Conservation (phyloP, 2,113 vertebrate genomes). For the Hippocampus barbouri region DNA sequence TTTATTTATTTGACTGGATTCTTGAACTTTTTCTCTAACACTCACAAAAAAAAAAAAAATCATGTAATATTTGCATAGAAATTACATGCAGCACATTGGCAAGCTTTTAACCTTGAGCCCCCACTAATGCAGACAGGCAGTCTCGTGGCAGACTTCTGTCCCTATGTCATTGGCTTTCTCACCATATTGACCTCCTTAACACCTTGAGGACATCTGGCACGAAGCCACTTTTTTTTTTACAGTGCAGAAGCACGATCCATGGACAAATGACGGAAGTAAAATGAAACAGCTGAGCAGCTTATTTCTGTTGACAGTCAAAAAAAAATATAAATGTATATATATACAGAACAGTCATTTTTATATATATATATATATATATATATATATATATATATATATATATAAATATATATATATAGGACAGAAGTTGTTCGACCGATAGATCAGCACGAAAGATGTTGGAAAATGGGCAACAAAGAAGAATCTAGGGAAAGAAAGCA, state of each 20-base stretch:
- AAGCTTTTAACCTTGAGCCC: conserved; percentile 36
- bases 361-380: too few relatives aligned
- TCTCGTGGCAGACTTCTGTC: conserved; percentile 36
- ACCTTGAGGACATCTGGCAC: conserved; percentile 44
- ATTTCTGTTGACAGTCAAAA: conserved; percentile 4
- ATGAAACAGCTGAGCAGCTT: conserved; percentile 17
- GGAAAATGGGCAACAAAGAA: too few relatives aligned
- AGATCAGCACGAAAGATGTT: too few relatives aligned
- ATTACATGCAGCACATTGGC: conserved; percentile 13
- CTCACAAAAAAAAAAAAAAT: too few relatives aligned
- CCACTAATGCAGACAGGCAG: conserved; percentile 58
- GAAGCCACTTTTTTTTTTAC: conserved; percentile 46
- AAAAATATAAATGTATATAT: too few relatives aligned
- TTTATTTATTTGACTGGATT: too few relatives aligned
- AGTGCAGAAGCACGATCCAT: conserved; percentile 11
- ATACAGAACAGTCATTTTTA: too few relatives aligned
- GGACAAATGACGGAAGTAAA: conserved; percentile 11
- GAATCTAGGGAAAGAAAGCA: too few relatives aligned
- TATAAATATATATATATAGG: too few relatives aligned
- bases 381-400: too few relatives aligned
- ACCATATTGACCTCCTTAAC: conserved; percentile 51
- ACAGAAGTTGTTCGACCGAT: too few relatives aligned
- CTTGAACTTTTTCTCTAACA: too few relatives aligned
- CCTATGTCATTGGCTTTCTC: conserved; percentile 27
- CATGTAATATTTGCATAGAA: conserved; percentile 22